These are phyloP conservation scores for Pocillopora verrucosa DNA, from an alignment of 64 coral and sea anemone genomes.

Conservation along the genomic window DNA sequence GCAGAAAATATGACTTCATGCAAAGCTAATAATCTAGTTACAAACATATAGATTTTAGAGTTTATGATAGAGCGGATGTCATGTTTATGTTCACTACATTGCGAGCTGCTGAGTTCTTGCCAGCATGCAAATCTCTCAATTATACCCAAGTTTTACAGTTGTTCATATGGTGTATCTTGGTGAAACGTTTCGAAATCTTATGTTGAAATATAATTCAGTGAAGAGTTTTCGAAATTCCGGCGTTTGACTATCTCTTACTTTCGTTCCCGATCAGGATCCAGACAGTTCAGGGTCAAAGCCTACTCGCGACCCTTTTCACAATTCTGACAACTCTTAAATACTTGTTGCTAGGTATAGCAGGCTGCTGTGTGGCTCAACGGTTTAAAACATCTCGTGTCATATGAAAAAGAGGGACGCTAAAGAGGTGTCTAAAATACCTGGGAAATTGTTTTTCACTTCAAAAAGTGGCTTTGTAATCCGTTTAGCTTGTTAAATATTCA, in stretches of 20 bases:
- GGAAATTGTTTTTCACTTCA: slow-evolving; percentile 2
- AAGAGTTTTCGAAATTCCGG: neutral
- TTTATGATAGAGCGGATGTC: neutral
- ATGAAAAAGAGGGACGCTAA: neutral
- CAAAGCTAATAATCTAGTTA: no score
- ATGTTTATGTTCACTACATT: neutral
- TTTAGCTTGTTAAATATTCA: slow-evolving; percentile 38
- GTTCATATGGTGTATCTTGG: no score
- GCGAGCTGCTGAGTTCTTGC: no score
- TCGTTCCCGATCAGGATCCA: neutral
- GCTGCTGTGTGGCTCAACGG: neutral
- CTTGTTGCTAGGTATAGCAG: neutral
- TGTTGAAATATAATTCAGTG: neutral
- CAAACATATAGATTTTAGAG: no score
- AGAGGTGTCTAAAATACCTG: neutral
- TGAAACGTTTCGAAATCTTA: neutral
- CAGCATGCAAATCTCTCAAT: no score
- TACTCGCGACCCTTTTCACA: neutral
- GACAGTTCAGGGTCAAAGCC: neutral
- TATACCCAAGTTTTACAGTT: no score
- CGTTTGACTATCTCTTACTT: neutral
- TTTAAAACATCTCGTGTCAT: neutral
- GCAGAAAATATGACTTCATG: no score
- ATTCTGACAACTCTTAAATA: neutral
- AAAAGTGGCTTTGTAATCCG: slow-evolving; percentile 25